Evolutionary conservation across 1,140 invertebrate genomes (phyloP).

Genomic region (Listronotus oregonensis): DNA sequence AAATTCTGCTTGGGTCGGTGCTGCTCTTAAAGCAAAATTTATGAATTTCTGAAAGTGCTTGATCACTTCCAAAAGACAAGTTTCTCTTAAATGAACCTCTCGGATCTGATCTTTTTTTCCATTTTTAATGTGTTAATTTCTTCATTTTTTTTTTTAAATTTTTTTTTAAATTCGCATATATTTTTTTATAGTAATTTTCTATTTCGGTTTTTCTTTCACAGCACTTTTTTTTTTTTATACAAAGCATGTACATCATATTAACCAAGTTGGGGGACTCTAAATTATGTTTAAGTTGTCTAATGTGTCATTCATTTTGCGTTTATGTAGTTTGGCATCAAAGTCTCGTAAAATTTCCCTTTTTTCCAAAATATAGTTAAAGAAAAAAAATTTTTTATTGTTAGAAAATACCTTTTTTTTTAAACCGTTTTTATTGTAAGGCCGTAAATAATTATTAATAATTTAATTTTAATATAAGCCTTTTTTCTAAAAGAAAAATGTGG

Average conservation of each 20-base stretch:
- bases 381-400: no score
- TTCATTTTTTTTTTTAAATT: conserved; percentile 35
- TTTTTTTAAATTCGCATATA: conserved; percentile 36
- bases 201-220: conserved; percentile 48
- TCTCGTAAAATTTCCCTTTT: conserved; percentile 29
- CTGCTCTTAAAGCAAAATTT: conserved; percentile 54
- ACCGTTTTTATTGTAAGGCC: no score
- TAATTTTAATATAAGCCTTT: no score
- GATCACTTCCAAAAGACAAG: conserved; percentile 51
- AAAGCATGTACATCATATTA: conserved; percentile 55
- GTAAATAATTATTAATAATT: no score
- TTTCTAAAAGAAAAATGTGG: no score
- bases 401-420: no score
- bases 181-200: conserved; percentile 47
- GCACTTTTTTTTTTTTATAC: conserved; percentile 55
- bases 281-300: conserved; percentile 48
- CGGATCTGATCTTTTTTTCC: conserved; percentile 43
- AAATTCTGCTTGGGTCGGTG: conserved; percentile 58
- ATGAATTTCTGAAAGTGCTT: conserved; percentile 59
- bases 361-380: conserved; percentile 4
- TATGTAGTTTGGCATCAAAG: conserved; percentile 38
- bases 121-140: conserved; percentile 41
- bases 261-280: conserved; percentile 56
- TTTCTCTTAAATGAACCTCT: conserved; percentile 44
- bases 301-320: conserved; percentile 42